Percentiles rank a stretch among this genome's conserved stretches.
Conservation (phyloP, 2,888 invertebrate species). For the Seira ritae region DNA sequence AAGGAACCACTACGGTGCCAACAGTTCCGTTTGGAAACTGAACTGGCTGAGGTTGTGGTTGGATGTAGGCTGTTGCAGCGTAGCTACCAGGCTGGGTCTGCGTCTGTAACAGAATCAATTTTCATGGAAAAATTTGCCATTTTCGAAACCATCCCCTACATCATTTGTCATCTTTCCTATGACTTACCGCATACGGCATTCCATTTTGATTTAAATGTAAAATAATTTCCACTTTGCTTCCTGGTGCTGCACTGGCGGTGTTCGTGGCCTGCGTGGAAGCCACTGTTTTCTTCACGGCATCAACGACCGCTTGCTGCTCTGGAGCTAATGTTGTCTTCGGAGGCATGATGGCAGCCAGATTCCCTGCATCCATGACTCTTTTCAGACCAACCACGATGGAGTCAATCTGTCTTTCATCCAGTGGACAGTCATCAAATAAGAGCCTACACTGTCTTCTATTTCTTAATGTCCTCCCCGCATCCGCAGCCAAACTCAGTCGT, state of each 20-base stretch:
- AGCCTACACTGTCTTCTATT: slow-evolving; percentile 58
- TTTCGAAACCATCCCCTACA: too few species aligned
- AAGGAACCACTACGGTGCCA: neutral
- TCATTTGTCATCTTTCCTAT: too few species aligned
- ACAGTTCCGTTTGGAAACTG: neutral
- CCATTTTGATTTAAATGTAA: slow-evolving; percentile 62
- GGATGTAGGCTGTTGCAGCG: neutral
- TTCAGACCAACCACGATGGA: slow-evolving; percentile 51
- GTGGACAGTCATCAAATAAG: slow-evolving; percentile 58
- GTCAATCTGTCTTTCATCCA: slow-evolving; percentile 52
- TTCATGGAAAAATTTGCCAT: too few species aligned
- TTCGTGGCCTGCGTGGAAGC: slow-evolving; percentile 5
- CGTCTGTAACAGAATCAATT: neutral
- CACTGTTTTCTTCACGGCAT: slow-evolving; percentile 25
- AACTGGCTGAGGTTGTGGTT: neutral
- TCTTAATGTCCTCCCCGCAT: slow-evolving; percentile 36
- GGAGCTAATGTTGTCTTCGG: slow-evolving; percentile 17
- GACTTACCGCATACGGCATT: slow-evolving; percentile 34
- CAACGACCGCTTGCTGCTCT: slow-evolving; percentile 33
- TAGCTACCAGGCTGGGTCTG: neutral
- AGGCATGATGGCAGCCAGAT: slow-evolving; percentile 13
- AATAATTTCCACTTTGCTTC: slow-evolving; percentile 65
- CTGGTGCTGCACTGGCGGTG: neutral
- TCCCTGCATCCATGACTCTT: slow-evolving; percentile 49
- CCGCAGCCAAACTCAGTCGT: slow-evolving; percentile 35